Percentiles rank a stretch among this genome's conserved stretches.
Evolutionary conservation across 2,888 invertebrate species (phyloP).

Genomic region (Trissoscelio sp.): DNA sequence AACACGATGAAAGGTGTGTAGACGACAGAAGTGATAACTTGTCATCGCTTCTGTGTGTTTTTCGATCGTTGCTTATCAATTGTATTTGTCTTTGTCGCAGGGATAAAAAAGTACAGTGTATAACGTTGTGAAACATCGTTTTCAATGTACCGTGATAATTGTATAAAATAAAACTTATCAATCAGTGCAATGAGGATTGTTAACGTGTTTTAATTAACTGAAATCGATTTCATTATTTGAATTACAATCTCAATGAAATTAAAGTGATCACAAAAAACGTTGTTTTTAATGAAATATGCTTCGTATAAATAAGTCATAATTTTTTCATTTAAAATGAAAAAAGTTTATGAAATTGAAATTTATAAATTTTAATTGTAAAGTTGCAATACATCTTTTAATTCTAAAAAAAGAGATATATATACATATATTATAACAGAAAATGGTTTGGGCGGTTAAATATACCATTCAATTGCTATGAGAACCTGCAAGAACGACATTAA

Average conservation of each 20-base stretch:
- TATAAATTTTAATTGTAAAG: too few relatives aligned
- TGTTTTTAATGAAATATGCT: too few relatives aligned
- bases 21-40: slow-evolving; percentile 60
- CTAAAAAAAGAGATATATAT: too few relatives aligned
- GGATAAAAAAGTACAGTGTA: slow-evolving; percentile 13
- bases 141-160: slow-evolving; percentile 33
- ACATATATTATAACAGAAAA: too few relatives aligned
- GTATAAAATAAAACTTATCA: slow-evolving; percentile 6
- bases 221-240: background rate
- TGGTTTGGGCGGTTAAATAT: too few relatives aligned
- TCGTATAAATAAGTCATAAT: too few relatives aligned
- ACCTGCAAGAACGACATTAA: too few relatives aligned
- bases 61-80: slow-evolving; percentile 53
- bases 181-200: background rate
- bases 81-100: slow-evolving; percentile 26
- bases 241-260: background rate
- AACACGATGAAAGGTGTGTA: slow-evolving; percentile 48
- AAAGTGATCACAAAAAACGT: background rate
- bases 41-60: slow-evolving; percentile 49
- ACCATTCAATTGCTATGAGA: too few relatives aligned
- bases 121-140: slow-evolving; percentile 21
- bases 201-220: background rate
- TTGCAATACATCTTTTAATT: too few relatives aligned
- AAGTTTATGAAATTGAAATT: too few relatives aligned
- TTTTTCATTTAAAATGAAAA: background rate